Conservation (phyloP, 2,797 vertebrate species). For the Spea hammondii region DNA sequence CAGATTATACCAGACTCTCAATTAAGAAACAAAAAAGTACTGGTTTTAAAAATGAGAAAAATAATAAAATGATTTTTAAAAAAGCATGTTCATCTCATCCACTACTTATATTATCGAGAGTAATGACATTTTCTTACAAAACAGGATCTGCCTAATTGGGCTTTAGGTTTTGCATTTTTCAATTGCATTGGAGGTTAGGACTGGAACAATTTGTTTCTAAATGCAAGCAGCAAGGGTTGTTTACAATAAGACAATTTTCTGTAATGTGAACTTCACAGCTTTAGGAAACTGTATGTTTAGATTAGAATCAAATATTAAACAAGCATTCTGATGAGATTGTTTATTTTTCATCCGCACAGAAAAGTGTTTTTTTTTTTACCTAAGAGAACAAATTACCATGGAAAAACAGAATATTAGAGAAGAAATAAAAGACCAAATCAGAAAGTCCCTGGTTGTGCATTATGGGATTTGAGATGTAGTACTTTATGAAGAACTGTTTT, state of each 20-base stretch:
- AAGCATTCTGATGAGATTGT: neutral
- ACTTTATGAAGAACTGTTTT: too few species aligned
- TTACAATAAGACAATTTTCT: slow-evolving; percentile 9
- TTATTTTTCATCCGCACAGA: neutral
- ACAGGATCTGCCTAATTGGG: slow-evolving; percentile 11
- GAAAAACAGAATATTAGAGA: too few species aligned
- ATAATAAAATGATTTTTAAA: neutral
- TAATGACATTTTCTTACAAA: slow-evolving; percentile 1
- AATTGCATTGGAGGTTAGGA: neutral
- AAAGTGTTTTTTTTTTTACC: neutral
- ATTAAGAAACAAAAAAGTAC: neutral
- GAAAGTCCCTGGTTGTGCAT: too few species aligned
- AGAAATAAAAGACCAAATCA: too few species aligned
- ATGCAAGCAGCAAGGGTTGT: neutral
- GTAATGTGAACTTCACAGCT: neutral
- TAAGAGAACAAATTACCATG: neutral
- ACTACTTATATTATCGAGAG: neutral
- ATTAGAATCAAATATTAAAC: neutral
- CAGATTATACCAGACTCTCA: neutral
- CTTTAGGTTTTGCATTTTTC: neutral
- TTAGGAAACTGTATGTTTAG: neutral
- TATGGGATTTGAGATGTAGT: too few species aligned
- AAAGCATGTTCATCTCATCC: neutral
- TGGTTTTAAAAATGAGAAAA: neutral
- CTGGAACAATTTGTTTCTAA: neutral